Evolutionary conservation across 2,888 invertebrate species (phyloP).

Genomic region (Anoplius nigerrimus): DNA sequence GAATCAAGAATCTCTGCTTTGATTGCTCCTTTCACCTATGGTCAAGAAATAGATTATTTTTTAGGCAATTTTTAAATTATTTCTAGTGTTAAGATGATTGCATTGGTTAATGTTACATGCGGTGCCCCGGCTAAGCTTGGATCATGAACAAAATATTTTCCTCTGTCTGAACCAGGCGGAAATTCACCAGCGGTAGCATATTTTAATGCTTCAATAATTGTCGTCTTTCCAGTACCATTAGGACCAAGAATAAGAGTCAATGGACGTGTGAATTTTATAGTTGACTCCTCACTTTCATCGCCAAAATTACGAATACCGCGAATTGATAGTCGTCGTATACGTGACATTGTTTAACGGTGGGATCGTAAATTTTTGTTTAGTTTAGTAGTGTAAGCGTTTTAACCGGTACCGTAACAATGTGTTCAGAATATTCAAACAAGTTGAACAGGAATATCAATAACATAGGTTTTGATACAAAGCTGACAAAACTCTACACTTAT

Average conservation of each 20-base stretch:
- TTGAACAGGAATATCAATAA: no score
- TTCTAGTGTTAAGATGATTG: not conserved
- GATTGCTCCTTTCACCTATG: slow-evolving; percentile 73
- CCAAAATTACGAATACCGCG: slow-evolving; percentile 95
- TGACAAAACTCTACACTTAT: no score
- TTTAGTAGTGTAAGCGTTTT: no score
- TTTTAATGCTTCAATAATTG: slow-evolving; percentile 95
- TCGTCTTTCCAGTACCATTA: slow-evolving; percentile 98
- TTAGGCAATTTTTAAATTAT: not conserved
- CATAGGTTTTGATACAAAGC: no score
- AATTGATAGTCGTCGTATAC: slow-evolving; percentile 85
- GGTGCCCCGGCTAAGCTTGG: slow-evolving; percentile 84
- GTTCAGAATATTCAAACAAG: no score
- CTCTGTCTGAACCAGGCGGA: slow-evolving; percentile 88
- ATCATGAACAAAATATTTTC: slow-evolving; percentile 92
- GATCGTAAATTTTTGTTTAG: not conserved
- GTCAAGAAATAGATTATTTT: not conserved
- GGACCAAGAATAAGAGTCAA: slow-evolving; percentile 96
- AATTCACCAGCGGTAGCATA: slow-evolving; percentile 93
- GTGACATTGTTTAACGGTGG: slow-evolving; percentile 83
- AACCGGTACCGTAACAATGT: no score
- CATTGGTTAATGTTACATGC: slow-evolving; percentile 63
- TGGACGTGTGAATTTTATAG: slow-evolving; percentile 82
- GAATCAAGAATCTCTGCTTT: slow-evolving; percentile 78
- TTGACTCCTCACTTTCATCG: slow-evolving; percentile 80